These are phyloP conservation scores for Passerina amoena DNA, from an alignment of 2,113 vertebrate genomes.

Conservation along the genomic window DNA sequence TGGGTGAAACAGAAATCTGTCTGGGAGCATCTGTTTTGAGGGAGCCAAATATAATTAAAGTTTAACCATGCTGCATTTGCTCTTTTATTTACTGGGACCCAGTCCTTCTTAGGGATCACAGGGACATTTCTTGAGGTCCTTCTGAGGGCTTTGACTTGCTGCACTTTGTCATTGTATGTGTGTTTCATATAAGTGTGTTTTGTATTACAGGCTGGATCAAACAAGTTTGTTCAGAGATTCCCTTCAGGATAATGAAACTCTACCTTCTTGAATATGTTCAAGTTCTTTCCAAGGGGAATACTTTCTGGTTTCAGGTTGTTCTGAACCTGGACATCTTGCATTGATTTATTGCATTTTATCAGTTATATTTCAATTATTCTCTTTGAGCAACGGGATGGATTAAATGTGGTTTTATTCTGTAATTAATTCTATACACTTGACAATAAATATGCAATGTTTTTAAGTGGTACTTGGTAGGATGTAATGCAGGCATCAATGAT, in stretches of 20 bases:
- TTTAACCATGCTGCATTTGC: constrained; percentile 51
- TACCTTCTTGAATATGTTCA: background rate
- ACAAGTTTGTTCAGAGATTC: background rate
- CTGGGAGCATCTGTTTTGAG: constrained; percentile 60
- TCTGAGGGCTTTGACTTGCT: background rate
- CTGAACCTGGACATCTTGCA: background rate
- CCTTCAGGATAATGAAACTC: background rate
- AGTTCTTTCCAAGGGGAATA: background rate
- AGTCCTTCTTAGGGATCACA: background rate
- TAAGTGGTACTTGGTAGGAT: background rate
- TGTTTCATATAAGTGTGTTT: background rate
- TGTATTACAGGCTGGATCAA: background rate
- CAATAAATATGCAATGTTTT: background rate
- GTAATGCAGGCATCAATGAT: background rate
- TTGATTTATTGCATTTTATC: background rate
- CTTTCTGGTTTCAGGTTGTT: background rate
- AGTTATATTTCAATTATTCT: background rate
- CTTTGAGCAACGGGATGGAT: background rate
- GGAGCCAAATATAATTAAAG: constrained; percentile 52
- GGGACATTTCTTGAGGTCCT: background rate
- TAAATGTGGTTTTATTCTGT: background rate
- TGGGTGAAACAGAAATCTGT: constrained; percentile 58
- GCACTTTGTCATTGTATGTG: background rate
- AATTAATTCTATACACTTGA: background rate
- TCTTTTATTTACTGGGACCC: constrained; percentile 16